Evolutionary conservation across 2,888 invertebrate species (phyloP), one percentile per base, ranked within the genome.

Genomic region (Drosophila peninsularis): DNA sequence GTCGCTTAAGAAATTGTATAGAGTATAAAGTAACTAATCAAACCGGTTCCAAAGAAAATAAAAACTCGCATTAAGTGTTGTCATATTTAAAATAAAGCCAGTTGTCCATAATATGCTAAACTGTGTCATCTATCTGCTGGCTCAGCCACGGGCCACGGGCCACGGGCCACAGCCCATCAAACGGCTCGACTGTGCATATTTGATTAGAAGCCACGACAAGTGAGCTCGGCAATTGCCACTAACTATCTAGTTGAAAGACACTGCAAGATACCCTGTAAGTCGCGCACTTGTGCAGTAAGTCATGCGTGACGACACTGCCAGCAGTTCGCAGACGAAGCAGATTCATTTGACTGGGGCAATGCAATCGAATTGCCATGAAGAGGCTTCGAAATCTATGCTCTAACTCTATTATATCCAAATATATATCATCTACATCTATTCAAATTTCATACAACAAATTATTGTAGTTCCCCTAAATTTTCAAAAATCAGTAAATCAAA

Each of bases 31-130:
- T 47, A 49, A 45, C 57, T 45, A 44, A 78, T 66, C 53, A 62
- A 75, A 75, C 75, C 75, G 75, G 75, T 77, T 75, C 53, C 39
- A 50, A 65, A 66, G 32, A 30, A 32, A 41, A 41, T 24, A 30
- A 17, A 39, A 27, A 14, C 53, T 14, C 53, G 37, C 52, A 62
- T 75, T 56, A 53, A 37, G 61, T 47, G 39, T 24, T 62, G 75
- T 55, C 41, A 60, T 45, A 37, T 68, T 68, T 66, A 42, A 55
- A 58, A 62, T 53, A 50, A 62, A 58, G 53, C 36, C 36, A 57
- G 75, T 42, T 60, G 17, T 30, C 32, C 50, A 37, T 5, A 50
- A 21, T n/a, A 30, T 49, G 44, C 21, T 30, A 32, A 67, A 54
- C 39, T 36, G 54, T 41, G 54, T 41, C 54, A 75, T 62, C 49